phyloP scores from a whole-genome alignment of 2,888 invertebrate genomes.

The Limnephilus rhombicus region DNA sequence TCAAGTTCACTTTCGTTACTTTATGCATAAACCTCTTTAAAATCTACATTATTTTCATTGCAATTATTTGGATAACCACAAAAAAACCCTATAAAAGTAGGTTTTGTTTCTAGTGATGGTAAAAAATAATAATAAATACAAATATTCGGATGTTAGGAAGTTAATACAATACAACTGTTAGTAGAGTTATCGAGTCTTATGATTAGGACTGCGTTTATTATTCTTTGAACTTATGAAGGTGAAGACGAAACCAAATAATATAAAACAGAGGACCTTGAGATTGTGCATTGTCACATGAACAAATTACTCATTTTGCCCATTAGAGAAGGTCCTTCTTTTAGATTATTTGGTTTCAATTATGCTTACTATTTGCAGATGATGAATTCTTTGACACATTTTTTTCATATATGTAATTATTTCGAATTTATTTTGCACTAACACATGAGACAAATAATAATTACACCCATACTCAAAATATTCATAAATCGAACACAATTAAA shows the following conservation, averaged over 20 bases:
- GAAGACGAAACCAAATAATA: background rate
- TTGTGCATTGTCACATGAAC: background rate
- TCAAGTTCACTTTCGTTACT: background rate
- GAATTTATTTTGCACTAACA: background rate
- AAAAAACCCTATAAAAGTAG: background rate
- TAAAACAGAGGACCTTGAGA: background rate
- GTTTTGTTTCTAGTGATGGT: background rate
- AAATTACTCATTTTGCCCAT: background rate
- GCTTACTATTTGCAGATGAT: background rate
- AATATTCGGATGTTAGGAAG: background rate
- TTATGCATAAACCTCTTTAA: background rate
- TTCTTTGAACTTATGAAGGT: background rate
- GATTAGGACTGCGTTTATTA: background rate
- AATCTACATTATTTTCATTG: background rate
- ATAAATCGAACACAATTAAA: background rate
- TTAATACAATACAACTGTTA: background rate
- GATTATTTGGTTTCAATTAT: background rate
- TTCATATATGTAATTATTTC: background rate
- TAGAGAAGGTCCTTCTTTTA: background rate
- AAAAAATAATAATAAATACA: background rate
- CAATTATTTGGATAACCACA: background rate
- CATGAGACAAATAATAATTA: background rate
- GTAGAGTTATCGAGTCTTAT: background rate
- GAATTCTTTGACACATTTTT: background rate
- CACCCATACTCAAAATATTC: background rate